Conservation (phyloP, 2,113 vertebrate genomes). For the Siniperca chuatsi region DNA sequence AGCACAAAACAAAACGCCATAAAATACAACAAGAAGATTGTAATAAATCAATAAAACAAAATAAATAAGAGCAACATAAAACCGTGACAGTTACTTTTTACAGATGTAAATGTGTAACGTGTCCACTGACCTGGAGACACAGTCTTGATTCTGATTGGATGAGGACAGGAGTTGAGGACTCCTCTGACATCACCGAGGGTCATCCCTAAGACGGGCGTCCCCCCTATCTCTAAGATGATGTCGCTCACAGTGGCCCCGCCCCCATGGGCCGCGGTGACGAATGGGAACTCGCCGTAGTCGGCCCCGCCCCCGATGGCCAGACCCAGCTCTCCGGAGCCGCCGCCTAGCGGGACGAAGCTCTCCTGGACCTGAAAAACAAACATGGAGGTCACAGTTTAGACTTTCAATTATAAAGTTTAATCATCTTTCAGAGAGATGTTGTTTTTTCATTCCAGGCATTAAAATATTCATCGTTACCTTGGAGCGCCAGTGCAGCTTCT, state of each 20-base stretch:
- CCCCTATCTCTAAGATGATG: constrained; percentile 86
- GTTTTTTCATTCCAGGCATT: background rate
- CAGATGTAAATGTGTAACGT: background rate
- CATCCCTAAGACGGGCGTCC: constrained; percentile 85
- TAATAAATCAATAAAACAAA: background rate
- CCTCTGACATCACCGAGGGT: constrained; percentile 87
- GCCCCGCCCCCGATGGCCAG: constrained; percentile 85
- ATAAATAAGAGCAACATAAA: background rate
- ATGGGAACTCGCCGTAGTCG: constrained; percentile 87
- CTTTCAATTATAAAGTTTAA: too few relatives aligned
- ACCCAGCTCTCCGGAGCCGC: constrained; percentile 83
- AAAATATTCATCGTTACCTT: constrained; percentile 57
- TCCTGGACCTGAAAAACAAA: constrained; percentile 81
- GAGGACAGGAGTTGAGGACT: constrained; percentile 86
- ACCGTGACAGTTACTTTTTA: too few relatives aligned
- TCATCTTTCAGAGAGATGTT: background rate
- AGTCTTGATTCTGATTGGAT: constrained; percentile 87
- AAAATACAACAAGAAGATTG: background rate
- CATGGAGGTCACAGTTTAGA: background rate
- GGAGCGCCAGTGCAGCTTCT: constrained; percentile 87
- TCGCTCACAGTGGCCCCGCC: constrained; percentile 84
- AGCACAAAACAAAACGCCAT: too few relatives aligned
- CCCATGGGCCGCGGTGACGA: constrained; percentile 83
- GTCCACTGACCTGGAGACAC: constrained; percentile 81
- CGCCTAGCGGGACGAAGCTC: constrained; percentile 84